Percentiles rank a stretch among this genome's conserved stretches.
These are phyloP conservation scores for Hoplodrina blanda DNA, from an alignment of 2,888 invertebrate genomes.

Conservation along the genomic window DNA sequence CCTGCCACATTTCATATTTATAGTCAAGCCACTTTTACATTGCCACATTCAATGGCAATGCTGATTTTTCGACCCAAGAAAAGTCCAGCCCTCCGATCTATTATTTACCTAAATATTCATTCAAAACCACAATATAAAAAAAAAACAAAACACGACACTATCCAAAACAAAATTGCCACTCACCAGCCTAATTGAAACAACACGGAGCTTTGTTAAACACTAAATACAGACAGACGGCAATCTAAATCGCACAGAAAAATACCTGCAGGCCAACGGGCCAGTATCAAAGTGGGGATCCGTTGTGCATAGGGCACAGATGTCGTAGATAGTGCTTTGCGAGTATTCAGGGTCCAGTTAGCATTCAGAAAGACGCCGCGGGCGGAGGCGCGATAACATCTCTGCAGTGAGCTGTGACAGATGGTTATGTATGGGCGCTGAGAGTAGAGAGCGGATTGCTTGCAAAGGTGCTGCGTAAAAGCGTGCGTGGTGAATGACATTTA, in stretches of 20 bases:
- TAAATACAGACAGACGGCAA: constrained; percentile 78
- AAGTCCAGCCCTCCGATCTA: too few relatives aligned
- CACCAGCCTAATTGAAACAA: constrained; percentile 48
- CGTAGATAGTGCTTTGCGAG: constrained; percentile 78
- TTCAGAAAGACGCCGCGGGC: constrained; percentile 89
- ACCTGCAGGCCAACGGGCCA: constrained; percentile 78
- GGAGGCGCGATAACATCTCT: constrained; percentile 85
- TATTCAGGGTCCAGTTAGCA: constrained; percentile 87
- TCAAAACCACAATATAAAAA: too few relatives aligned
- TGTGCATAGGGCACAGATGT: constrained; percentile 76
- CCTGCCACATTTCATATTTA: too few relatives aligned
- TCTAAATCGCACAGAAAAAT: constrained; percentile 87
- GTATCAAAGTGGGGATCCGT: constrained; percentile 82
- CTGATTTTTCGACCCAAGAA: too few relatives aligned
- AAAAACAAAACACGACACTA: neutral
- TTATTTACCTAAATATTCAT: too few relatives aligned
- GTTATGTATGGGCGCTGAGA: constrained; percentile 38
- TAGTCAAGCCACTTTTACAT: too few relatives aligned
- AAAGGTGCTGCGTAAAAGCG: neutral
- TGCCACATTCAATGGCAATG: too few relatives aligned
- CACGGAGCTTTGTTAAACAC: constrained; percentile 65
- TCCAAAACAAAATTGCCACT: neutral
- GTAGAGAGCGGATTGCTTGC: constrained; percentile 3
- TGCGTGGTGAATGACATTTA: too few relatives aligned
- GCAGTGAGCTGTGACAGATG: constrained; percentile 73